These are phyloP conservation scores for Heterocephalus glaber DNA, from an alignment of 2,113 vertebrate species.

Conservation along the genomic window DNA sequence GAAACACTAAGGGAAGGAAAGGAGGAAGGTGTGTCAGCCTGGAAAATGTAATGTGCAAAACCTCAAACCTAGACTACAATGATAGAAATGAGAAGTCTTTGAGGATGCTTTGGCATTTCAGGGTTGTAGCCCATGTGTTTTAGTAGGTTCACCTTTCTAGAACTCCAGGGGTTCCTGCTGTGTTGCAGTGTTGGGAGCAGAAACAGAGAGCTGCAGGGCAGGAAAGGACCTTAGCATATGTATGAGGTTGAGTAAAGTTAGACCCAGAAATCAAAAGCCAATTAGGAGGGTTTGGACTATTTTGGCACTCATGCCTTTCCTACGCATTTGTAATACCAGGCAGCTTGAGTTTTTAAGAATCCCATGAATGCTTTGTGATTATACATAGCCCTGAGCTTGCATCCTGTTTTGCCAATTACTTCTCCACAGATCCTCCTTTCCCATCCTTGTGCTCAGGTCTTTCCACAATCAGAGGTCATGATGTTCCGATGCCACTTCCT, in stretches of 20 bases:
- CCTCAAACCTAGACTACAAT: not conserved
- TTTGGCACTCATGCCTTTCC: not conserved
- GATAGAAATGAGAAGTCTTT: not conserved
- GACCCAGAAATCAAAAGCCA: not conserved
- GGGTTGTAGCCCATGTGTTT: not conserved
- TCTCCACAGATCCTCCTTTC: not conserved
- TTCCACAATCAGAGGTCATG: not conserved
- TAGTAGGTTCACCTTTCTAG: not conserved
- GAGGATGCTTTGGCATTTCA: not conserved
- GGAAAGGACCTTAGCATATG: not conserved
- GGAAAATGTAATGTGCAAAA: not conserved
- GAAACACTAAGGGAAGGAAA: not conserved
- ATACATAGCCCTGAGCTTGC: not conserved
- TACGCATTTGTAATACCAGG: not conserved
- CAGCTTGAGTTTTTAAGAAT: not conserved
- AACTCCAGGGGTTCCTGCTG: not conserved
- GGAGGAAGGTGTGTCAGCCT: not conserved
- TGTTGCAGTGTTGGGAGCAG: not conserved
- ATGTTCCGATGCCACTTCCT: not conserved
- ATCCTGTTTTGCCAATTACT: not conserved
- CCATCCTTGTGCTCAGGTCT: not conserved
- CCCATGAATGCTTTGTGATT: too few species aligned
- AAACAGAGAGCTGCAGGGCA: not conserved
- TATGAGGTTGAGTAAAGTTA: not conserved
- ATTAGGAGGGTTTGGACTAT: rapidly evolving